Conservation (phyloP, 1,140 invertebrate genomes). For the Glomeris maerens region DNA sequence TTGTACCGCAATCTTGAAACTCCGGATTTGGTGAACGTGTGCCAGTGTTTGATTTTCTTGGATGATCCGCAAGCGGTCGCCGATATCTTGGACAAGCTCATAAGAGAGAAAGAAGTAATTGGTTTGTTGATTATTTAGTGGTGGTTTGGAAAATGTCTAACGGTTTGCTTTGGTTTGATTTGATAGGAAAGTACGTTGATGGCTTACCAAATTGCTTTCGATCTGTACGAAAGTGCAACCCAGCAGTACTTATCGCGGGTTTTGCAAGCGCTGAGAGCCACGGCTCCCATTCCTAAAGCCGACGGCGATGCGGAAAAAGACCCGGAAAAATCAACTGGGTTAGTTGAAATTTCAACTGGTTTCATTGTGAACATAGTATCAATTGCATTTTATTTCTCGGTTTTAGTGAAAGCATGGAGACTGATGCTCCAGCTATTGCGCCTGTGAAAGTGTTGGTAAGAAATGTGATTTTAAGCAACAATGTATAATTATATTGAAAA, state of each 20-base stretch:
- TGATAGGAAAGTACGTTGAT: conserved; percentile 53
- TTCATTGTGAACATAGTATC: no score
- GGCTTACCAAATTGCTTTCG: conserved; percentile 98
- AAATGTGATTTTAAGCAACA: no score
- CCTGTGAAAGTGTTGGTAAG: no score
- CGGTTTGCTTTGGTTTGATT: conserved; percentile 18
- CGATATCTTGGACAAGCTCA: conserved; percentile 75
- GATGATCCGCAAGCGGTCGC: conserved; percentile 85
- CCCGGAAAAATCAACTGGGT: no score
- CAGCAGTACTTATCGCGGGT: conserved; percentile 91
- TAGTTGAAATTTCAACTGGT: no score
- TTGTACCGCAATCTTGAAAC: conserved; percentile 71
- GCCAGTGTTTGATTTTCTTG: conserved; percentile 89
- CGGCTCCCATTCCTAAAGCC: conserved; percentile 57
- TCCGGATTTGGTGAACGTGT: conserved; percentile 65
- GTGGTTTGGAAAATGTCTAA: neutral
- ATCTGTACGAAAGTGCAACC: conserved; percentile 96
- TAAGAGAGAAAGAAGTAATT: conserved; percentile 55
- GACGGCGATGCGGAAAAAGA: no score
- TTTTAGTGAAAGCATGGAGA: no score
- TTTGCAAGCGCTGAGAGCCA: conserved; percentile 60
- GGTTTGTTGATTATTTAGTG: neutral
- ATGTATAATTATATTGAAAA: no score
- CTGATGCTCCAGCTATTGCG: no score
- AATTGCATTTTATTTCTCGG: no score